Conservation (phyloP, 2,113 vertebrate genomes). For the Brachirus orientalis region DNA sequence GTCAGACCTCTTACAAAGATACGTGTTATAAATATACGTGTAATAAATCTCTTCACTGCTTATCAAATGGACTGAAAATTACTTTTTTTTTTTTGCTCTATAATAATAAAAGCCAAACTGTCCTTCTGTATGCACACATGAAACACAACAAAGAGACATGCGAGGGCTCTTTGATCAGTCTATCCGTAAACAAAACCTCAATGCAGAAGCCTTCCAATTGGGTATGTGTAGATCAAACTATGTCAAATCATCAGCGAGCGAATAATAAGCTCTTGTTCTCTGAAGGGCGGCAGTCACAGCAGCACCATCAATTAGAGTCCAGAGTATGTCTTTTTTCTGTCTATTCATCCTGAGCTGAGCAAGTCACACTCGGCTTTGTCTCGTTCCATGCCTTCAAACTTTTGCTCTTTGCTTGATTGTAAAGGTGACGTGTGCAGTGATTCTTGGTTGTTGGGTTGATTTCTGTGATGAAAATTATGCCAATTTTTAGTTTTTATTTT, state of each 20-base stretch:
- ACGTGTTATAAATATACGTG: constrained; percentile 26
- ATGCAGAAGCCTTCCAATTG: constrained; percentile 69
- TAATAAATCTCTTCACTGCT: constrained; percentile 40
- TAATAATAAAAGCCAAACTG: constrained; percentile 67
- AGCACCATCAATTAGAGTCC: constrained; percentile 76
- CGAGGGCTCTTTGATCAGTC: constrained; percentile 79
- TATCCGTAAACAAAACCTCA: constrained; percentile 77
- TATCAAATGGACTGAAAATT: constrained; percentile 67
- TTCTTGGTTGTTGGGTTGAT: constrained; percentile 29
- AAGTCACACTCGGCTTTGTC: constrained; percentile 58
- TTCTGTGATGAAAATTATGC: constrained; percentile 34
- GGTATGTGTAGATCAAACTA: constrained; percentile 77
- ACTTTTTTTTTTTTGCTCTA: constrained; percentile 26
- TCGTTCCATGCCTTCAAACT: constrained; percentile 49
- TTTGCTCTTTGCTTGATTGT: constrained; percentile 55
- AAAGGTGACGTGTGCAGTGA: constrained; percentile 45
- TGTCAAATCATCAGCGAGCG: constrained; percentile 76
- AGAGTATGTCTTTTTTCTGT: constrained; percentile 47
- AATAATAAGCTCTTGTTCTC: constrained; percentile 76
- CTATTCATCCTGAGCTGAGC: constrained; percentile 64
- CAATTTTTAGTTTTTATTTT: constrained; percentile 10
- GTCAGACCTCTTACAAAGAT: constrained; percentile 26
- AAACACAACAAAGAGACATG: constrained; percentile 77
- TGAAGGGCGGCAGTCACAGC: constrained; percentile 78
- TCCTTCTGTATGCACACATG: constrained; percentile 70